A percentile compares a stretch with the other conserved stretches of the same genome.
Conservation (phyloP, 2,888 invertebrate species). For the Timema podura region DNA sequence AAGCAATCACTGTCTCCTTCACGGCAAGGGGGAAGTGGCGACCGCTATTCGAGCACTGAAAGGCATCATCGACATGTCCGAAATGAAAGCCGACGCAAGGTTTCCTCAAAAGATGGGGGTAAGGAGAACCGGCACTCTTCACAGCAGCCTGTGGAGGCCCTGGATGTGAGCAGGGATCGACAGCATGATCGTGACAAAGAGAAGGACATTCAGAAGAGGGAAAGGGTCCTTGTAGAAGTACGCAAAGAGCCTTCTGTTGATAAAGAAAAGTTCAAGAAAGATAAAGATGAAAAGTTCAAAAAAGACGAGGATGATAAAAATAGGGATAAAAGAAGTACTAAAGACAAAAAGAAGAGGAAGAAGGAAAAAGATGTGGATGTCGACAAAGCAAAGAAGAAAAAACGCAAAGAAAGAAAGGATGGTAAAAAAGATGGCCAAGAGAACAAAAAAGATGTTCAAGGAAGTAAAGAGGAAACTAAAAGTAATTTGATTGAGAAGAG, state of each 20-base stretch:
- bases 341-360: constrained; percentile 46
- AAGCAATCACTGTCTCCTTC: constrained; percentile 20
- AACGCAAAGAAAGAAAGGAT: constrained; percentile 41
- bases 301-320: constrained; percentile 45
- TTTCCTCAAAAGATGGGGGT: constrained; percentile 11
- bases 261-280: constrained; percentile 45
- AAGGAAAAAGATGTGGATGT: constrained; percentile 46
- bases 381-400: constrained; percentile 39
- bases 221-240: constrained; percentile 24
- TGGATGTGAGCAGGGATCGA: constrained; percentile 20
- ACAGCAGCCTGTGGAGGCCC: constrained; percentile 23
- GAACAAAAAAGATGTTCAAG: constrained; percentile 43
- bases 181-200: constrained; percentile 22
- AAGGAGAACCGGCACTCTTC: constrained; percentile 21
- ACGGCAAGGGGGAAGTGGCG: constrained; percentile 17
- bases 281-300: constrained; percentile 43
- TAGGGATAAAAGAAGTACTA: constrained; percentile 41
- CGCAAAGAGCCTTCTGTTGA: constrained; percentile 32
- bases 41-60: constrained; percentile 21
- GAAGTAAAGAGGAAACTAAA: constrained; percentile 47
- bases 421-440: constrained; percentile 43
- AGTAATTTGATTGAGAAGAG: constrained; percentile 24
- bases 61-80: constrained; percentile 20
- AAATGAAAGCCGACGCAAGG: constrained; percentile 21
- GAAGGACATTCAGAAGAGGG: constrained; percentile 20